phyloP scores from a whole-genome alignment of 2,888 invertebrate species.

The Eupeodes luniger region DNA sequence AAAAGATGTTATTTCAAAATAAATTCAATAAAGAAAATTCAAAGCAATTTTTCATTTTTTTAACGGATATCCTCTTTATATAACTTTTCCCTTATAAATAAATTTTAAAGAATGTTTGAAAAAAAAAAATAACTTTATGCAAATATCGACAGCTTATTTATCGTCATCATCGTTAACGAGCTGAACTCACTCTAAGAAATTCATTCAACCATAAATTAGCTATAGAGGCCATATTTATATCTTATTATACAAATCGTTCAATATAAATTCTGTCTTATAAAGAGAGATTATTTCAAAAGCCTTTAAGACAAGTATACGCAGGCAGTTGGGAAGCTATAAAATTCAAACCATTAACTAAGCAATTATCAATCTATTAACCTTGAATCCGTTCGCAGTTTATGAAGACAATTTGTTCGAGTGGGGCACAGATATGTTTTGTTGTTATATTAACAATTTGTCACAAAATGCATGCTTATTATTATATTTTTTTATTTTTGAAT shows the following conservation, averaged over 20 bases:
- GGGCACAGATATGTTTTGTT: slow-evolving; percentile 18
- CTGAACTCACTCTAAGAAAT: background rate
- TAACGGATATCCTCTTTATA: background rate
- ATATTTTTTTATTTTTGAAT: slow-evolving; percentile 20
- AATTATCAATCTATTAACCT: slow-evolving; percentile 70
- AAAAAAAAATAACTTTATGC: slow-evolving; percentile 5
- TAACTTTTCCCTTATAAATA: background rate
- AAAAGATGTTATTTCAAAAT: background rate
- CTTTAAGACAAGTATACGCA: background rate
- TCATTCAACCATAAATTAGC: slow-evolving; percentile 24
- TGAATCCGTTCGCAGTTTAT: slow-evolving; percentile 52
- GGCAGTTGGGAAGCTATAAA: slow-evolving; percentile 27
- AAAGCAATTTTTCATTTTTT: background rate
- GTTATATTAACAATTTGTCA: slow-evolving; percentile 29
- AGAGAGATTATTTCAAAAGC: background rate
- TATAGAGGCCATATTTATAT: slow-evolving; percentile 10
- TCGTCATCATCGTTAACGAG: slow-evolving; percentile 19
- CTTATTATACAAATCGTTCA: slow-evolving; percentile 13
- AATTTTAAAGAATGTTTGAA: slow-evolving; percentile 1
- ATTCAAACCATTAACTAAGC: slow-evolving; percentile 48
- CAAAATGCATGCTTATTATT: background rate
- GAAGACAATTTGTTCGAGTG: slow-evolving; percentile 54
- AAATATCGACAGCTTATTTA: slow-evolving; percentile 20
- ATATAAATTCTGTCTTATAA: slow-evolving; percentile 1
- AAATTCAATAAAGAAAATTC: slow-evolving; percentile 1